Base-by-base conservation (phyloP, 2,113 vertebrate genomes). In the Emberiza fucata region DNA sequence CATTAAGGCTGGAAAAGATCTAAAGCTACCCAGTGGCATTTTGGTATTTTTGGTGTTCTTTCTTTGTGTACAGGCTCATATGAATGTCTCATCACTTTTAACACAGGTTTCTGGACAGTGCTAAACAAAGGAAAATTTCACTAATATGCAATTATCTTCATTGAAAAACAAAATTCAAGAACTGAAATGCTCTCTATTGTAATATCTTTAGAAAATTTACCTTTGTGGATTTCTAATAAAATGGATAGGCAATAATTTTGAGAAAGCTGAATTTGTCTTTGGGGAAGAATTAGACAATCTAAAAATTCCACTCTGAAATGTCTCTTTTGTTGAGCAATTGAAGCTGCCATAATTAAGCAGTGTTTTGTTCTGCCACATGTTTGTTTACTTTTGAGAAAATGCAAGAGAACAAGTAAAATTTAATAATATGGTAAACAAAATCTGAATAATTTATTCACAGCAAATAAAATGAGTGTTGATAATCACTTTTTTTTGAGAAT, bases 381-480 rank as follows among this genome's bases (percentile, higher is more conserved):
- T 96, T 87, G 47, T 96, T 97, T 97, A 96, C 92, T 94, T 95
- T 96, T 76, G n/a, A 97, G 94, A 96, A 95, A 97, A 96, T 92
- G 95, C 92, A 89, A 94, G 80, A 72, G 77, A 90, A 97, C 92
- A 97, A 97, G 98, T 97, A 98, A 98, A 98, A 96, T 97, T 98
- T 98, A 97, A 98, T 98, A 96, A 95, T 97, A 96, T 96, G 87
- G 90, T 97, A 98, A 98, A 98, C 95, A 98, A 96, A 83, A 91
- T 57, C 91, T 97, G 95, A 98, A 97, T 97, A 98, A 97, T 98
- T 97, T 97, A 98, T 95, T 97, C 94, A 91, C 70, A 94, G 76
- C 57, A 95, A 97, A 96, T 97, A 95, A 97, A 98, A 96, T 87
- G 50, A 72, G 90, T 61, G 86, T 88, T 95, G 59, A 95, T 92